A percentile compares a stretch with the other conserved stretches of the same genome.
phyloP scores from a whole-genome alignment of 1,140 invertebrate species.

The Drosophila pachea region DNA sequence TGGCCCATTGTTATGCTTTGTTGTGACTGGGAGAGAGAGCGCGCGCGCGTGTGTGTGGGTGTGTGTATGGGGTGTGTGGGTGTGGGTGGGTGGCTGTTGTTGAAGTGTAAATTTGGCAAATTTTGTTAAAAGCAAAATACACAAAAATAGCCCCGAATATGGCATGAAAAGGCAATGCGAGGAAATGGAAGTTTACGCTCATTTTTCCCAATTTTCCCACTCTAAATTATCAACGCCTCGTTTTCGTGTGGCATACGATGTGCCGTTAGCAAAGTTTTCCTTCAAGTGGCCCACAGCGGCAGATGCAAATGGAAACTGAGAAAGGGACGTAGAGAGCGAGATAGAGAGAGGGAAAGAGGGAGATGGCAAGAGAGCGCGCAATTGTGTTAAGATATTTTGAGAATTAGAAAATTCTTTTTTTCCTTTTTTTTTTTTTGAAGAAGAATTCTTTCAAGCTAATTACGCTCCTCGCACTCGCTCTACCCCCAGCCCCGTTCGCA shows the following conservation, averaged over 20 bases:
- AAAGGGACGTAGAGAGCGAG: too few species aligned
- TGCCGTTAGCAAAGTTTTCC: conserved; percentile 1
- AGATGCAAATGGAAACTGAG: neutral
- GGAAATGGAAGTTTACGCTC: conserved; percentile 34
- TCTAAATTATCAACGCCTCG: conserved; percentile 49
- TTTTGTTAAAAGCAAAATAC: conserved; percentile 66
- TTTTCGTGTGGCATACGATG: conserved; percentile 5
- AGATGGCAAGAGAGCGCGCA: too few species aligned
- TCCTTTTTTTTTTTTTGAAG: too few species aligned
- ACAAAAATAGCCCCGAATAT: conserved; percentile 47
- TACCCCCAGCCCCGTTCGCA: neutral
- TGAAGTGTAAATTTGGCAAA: conserved; percentile 75
- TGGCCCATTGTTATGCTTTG: conserved; percentile 40
- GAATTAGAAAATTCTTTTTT: neutral
- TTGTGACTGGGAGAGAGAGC: conserved; percentile 7
- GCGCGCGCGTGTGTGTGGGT: neutral
- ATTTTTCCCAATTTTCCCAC: conserved; percentile 17
- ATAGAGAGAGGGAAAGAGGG: too few species aligned
- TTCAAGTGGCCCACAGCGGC: neutral
- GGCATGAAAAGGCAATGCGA: conserved; percentile 25
- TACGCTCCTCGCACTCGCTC: conserved; percentile 9
- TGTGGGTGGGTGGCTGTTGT: conserved; percentile 21
- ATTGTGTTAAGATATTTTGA: neutral
- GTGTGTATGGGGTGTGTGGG: conserved; percentile 6
- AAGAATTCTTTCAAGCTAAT: conserved; percentile 18